Base-by-base conservation (phyloP, 92 coral and sea anemone genomes). In the Heliopora coerulea region DNA sequence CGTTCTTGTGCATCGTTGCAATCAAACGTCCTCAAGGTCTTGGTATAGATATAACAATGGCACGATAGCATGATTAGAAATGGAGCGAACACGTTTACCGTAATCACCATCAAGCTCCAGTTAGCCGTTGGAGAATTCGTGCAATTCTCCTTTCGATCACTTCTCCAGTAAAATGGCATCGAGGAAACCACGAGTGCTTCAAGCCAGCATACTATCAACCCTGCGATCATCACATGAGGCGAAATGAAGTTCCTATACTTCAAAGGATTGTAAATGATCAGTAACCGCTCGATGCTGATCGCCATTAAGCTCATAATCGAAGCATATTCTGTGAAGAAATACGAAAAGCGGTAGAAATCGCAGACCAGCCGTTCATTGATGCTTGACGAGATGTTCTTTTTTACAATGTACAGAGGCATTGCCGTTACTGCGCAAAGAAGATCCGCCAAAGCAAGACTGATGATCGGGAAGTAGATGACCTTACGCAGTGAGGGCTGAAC, bases 61-160 rank as follows among this genome's bases (percentile, higher is more conserved):
- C 97, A 95, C 21, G 81, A 41, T 1, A 88, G 82, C 62, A 95
- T 95, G 73, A 95, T 75, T 21, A 86, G 78, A 44, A 95, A 95
- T 34, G 99, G 99, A 23, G 79, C 49, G 8, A 95, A 48, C 2
- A 95, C 99, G 44, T 95, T 95, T 13, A 81, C 49, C 2, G 85
- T 81, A 13, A 95, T 95, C 0, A 83, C 99, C 96, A 90, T 90
- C 7, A 90, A 59, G 48, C 96, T 90, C 99, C 99, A 95, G 90
- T 88, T 86, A 33, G 74, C 83, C 54, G 99, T 86, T 9, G 99
- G 99, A 32, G 83, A 79, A 77, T 90, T 88, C 25, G 58, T 85
- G 61, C 99, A 95, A 48, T 86, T 88, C 28, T 35, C 60, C 14
- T 82, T 8, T 35, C 58, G 67, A 21, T 72, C 65, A 25, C 72